phyloP scores from a whole-genome alignment of 2,113 vertebrate genomes.

The Corythornis vintsioides region DNA sequence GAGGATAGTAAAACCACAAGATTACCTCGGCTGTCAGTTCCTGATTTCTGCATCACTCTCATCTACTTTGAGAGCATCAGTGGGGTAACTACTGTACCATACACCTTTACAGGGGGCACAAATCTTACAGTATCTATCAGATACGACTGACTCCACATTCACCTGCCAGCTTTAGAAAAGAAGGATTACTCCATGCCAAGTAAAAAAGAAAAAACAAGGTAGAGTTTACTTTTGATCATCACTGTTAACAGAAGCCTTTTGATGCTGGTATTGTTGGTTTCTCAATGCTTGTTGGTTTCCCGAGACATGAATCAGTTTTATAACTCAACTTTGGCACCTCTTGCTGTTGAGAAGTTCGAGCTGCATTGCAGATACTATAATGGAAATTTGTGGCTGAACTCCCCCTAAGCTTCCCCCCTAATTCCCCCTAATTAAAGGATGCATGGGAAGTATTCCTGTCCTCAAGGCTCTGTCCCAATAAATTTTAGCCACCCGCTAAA shows the following conservation, averaged over 20 bases:
- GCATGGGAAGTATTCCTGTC: not conserved
- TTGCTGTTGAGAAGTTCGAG: not conserved
- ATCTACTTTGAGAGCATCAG: not conserved
- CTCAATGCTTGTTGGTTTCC: not conserved
- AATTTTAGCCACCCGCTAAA: not conserved
- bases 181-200: not conserved
- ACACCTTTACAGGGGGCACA: not conserved
- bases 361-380: not conserved
- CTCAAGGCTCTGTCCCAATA: not conserved
- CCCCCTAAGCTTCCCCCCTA: not conserved
- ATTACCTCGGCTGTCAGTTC: not conserved
- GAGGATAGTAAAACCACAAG: not conserved
- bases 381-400: not conserved
- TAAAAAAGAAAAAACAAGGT: not conserved
- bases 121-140: not conserved
- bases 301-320: not conserved
- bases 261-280: not conserved
- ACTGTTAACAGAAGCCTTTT: not conserved
- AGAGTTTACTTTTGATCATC: not conserved
- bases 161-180: not conserved
- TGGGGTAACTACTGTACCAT: not conserved
- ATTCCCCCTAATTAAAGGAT: not conserved
- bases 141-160: fast-evolving
- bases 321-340: not conserved
- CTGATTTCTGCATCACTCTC: not conserved